phyloP scores from a whole-genome alignment of 2,888 invertebrate species.

The Oligia latruncula region DNA sequence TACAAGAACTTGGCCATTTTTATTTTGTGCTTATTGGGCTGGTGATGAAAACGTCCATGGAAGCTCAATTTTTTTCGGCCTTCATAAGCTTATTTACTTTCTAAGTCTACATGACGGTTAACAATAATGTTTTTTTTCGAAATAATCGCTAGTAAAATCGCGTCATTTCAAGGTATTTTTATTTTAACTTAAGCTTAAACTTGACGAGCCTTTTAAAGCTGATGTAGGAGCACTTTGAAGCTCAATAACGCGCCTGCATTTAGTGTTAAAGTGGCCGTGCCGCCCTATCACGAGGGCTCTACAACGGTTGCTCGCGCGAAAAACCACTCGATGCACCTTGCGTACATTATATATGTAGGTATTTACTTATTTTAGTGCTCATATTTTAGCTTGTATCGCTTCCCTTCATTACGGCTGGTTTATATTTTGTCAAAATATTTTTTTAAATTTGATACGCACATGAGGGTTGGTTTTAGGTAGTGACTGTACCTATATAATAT shows the following conservation, averaged over 20 bases:
- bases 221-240: constrained; percentile 79
- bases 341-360: constrained; percentile 23
- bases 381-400: constrained; percentile 8
- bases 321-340: constrained; percentile 61
- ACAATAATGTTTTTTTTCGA: background rate
- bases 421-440: background rate
- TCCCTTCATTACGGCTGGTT: background rate
- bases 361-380: constrained; percentile 23
- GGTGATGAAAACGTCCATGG: background rate
- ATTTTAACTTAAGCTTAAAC: constrained; percentile 63
- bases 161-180: constrained; percentile 57
- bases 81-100: background rate
- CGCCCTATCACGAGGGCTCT: constrained; percentile 66
- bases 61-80: background rate
- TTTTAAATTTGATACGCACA: background rate
- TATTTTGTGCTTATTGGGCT: constrained; percentile 7
- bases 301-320: constrained; percentile 63
- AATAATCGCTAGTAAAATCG: constrained; percentile 6
- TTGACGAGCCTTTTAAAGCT: constrained; percentile 76
- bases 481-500: too few species aligned
- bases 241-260: constrained; percentile 76
- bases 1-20: constrained; percentile 1
- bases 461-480: background rate
- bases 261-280: constrained; percentile 73
- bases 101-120: background rate